Evolutionary conservation across 2,113 vertebrate genomes (phyloP), one percentile per base, ranked within the genome.

Genomic region (Triplophysa dalaica): DNA sequence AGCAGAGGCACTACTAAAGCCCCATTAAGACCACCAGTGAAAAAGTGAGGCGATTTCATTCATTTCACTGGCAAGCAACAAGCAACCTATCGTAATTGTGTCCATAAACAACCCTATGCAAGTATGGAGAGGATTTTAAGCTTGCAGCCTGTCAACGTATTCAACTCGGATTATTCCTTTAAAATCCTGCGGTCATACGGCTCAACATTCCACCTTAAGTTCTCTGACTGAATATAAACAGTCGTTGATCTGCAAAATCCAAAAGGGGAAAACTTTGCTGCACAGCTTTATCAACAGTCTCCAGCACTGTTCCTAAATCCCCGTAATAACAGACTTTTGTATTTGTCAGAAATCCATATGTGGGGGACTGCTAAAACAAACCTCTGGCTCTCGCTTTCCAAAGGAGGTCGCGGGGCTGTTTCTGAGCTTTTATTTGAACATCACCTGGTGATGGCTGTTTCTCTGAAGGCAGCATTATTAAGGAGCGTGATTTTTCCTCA

Each of bases 381-480:
- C 54, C 16, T 14, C 41, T 50, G 17, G 80, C 52, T 64, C 84
- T 52, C 43, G 74, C 85, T 82, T 86, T 64, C 45, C 56, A 33
- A 29, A 0, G 45, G 67, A 52, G 24, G 22, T 52, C 69, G 52
- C 80, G 70, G 68, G 21, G 56, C 21, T 65, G 73, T 58, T 9
- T 52, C 14, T 17, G 9, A 52, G 3, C 48, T 62, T 61, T 80
- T 85, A 60, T 58, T 56, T 66, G 45, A 81, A 22, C 45, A 19
- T 58, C 64, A 82, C 45, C 52, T 38, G 33, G 48, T 1, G 11
- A 54, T 62, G 38, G 78, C 68, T 56, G 24, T 63, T 73, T 64
- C 70, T 26, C 63, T 19, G 4, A 89, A 78, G 72, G n/a, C 45
- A 58, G 48, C 73, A 26, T 85, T 87, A 77, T 87, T 82, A 64